Percentiles rank a stretch among this genome's conserved stretches.
phyloP scores from a whole-genome alignment of 2,888 invertebrate genomes.

The Hofmannophila pseudospretella region DNA sequence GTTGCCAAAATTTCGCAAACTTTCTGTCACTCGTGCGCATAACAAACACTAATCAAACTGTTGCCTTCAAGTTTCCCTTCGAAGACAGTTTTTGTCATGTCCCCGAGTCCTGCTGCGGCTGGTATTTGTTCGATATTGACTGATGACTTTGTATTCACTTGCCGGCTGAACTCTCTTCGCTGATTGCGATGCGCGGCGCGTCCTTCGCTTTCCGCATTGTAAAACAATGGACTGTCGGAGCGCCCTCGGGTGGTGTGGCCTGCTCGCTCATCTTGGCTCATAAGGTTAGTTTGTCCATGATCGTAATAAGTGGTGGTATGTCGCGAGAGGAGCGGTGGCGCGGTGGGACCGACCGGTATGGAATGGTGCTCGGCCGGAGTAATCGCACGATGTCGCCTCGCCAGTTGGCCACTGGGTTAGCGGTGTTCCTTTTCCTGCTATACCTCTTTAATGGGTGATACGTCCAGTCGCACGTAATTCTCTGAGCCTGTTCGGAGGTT shows the following conservation, averaged over 20 bases:
- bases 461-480: constrained; percentile 9
- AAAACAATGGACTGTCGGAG: constrained; percentile 50
- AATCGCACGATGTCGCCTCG: constrained; percentile 60
- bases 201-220: constrained; percentile 67
- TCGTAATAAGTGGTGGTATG: constrained; percentile 31
- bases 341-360: constrained; percentile 55
- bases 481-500: neutral
- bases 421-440: constrained; percentile 73
- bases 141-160: constrained; percentile 63
- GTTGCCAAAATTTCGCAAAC: constrained; percentile 68
- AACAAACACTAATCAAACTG: constrained; percentile 45
- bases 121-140: constrained; percentile 46
- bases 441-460: constrained; percentile 58
- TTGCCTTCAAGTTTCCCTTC: constrained; percentile 39
- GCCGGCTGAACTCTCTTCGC: constrained; percentile 69
- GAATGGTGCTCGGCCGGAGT: constrained; percentile 61
- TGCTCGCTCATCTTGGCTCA: constrained; percentile 32
- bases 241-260: constrained; percentile 57
- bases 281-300: constrained; percentile 26
- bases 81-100: constrained; percentile 41
- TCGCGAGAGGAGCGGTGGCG: constrained; percentile 29
- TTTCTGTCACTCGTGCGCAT: constrained; percentile 45
- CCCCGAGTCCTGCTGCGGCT: constrained; percentile 49
- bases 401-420: constrained; percentile 77
- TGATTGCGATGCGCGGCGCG: constrained; percentile 64